Evolutionary conservation across 2,888 invertebrate species (phyloP).

Genomic region (Netelia melanura): DNA sequence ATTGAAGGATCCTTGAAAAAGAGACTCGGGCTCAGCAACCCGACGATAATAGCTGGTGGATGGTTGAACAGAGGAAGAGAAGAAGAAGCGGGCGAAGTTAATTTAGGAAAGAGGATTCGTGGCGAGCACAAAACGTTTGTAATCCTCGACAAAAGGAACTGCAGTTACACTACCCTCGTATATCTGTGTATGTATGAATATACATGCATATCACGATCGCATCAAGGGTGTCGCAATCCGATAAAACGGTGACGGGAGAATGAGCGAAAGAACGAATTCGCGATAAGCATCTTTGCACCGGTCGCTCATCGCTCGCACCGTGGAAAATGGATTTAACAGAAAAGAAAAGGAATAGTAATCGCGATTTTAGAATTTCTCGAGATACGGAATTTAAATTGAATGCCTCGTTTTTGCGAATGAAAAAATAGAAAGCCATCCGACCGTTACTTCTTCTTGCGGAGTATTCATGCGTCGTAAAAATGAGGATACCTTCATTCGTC

Average conservation of each 20-base stretch:
- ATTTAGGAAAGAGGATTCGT: conserved; percentile 78
- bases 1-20: conserved; percentile 42
- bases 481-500: background rate
- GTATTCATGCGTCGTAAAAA: background rate
- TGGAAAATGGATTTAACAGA: background rate
- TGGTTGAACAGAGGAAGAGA: conserved; percentile 56
- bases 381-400: conserved; percentile 2
- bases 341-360: background rate
- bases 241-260: conserved; percentile 50
- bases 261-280: conserved; percentile 20
- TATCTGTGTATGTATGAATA: conserved; percentile 28
- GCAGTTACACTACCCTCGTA: conserved; percentile 41
- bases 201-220: conserved; percentile 1
- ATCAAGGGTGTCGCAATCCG: conserved; percentile 13
- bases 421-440: background rate
- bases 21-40: conserved; percentile 47
- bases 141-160: conserved; percentile 73
- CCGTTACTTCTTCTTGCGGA: background rate
- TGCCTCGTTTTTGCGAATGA: background rate
- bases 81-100: conserved; percentile 72
- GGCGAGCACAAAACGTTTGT: conserved; percentile 73
- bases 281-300: conserved; percentile 32
- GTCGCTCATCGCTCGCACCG: background rate
- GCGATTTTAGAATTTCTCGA: background rate
- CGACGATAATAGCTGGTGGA: conserved; percentile 74